Base-by-base conservation (phyloP, 2,113 vertebrate species). In the Serinus canaria region DNA sequence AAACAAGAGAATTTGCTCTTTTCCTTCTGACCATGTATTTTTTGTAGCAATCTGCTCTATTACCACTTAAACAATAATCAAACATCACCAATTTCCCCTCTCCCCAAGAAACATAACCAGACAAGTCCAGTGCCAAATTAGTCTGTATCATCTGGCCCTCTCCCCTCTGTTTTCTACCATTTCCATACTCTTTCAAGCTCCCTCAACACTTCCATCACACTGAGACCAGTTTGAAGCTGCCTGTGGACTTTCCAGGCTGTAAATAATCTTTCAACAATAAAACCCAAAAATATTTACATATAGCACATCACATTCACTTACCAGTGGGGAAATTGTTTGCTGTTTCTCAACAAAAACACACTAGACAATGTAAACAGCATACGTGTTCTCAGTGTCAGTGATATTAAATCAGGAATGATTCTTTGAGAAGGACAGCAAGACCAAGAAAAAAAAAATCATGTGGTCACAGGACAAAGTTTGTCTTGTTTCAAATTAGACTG, bases 181-280 rank as follows among this genome's bases (percentile, higher is more conserved):
- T 83, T 87, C n/a, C 14, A 33, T 19, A 50, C 5, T 4, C 14
- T 30, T 35, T 21, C 20, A 46, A 15, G 76, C 10, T 28, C 5
- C 21, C 13, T 19, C 52, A 19, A 30, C 9, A 56, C 10, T 75
- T 67, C 8, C 6, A 74, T 21, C 2, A 5, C n/a, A 35, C 25
- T 39, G n/a, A 73, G n/a, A 63, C 8, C 16, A 59, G 25, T 46
- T 33, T 70, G 19, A 62, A 84, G 78, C 19, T 75, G 14, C 47
- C 37, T 0, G 0, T 18, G 31, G 4, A 39, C 15, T 70, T 15
- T 23, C 9, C 64, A 80, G 15, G 18, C 7, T 50, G 18, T 22
- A 37, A 80, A n/a, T 50, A 46, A 3, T 37, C 28, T 37, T 35
- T 50, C 64, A 16, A 56, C 22, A 67, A 17, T 24, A 56, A 47